phyloP scores from a whole-genome alignment of 92 coral and sea anemone genomes.

The Heliopora coerulea region DNA sequence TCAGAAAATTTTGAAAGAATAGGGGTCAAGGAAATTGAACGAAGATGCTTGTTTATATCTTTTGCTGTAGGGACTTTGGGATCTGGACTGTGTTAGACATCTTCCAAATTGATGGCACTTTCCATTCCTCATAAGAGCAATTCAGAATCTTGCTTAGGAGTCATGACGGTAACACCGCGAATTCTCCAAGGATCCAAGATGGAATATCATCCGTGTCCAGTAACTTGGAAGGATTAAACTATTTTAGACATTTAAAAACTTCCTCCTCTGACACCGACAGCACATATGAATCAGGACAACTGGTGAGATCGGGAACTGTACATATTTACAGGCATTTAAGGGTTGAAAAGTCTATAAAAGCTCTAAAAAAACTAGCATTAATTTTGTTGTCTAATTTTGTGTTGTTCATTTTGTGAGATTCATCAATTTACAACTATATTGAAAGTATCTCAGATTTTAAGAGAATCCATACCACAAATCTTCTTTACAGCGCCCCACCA shows the following conservation, averaged over 20 bases:
- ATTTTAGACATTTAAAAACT: constrained; percentile 5
- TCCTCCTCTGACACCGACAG: constrained; percentile 25
- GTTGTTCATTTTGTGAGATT: neutral
- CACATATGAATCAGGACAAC: neutral
- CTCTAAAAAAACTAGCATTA: no score
- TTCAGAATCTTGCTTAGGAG: constrained; percentile 9
- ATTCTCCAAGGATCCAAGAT: constrained; percentile 12
- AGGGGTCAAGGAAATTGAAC: no score
- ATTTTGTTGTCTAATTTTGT: constrained; percentile 14
- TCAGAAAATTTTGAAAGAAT: no score
- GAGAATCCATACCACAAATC: constrained; percentile 14
- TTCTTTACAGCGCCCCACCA: constrained; percentile 25
- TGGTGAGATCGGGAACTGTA: neutral
- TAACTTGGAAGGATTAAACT: neutral
- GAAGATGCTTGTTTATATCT: no score
- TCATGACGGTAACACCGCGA: neutral
- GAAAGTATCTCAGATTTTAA: constrained; percentile 3
- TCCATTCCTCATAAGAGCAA: constrained; percentile 2
- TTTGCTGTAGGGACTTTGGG: neutral
- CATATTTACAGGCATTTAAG: neutral
- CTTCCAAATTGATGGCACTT: neutral
- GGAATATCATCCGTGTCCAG: constrained; percentile 7
- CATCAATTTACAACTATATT: constrained; percentile 7
- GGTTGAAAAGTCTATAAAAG: constrained; percentile 18
- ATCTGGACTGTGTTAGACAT: constrained; percentile 5